Conservation (phyloP, 2,113 vertebrate genomes). For the Nettapus auritus region DNA sequence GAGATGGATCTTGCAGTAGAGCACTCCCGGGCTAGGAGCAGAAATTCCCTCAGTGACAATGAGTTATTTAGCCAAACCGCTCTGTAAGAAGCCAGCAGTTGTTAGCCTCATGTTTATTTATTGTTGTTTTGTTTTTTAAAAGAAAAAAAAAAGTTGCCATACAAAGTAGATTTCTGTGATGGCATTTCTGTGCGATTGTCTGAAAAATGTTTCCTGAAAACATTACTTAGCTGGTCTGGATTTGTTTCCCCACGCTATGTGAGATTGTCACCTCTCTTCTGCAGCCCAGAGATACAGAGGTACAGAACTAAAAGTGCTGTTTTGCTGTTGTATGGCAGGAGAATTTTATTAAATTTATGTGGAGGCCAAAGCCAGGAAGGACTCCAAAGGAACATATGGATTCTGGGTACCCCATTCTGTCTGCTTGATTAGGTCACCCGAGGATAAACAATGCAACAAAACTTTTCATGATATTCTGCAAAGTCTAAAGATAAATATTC, state of each 20-base stretch:
- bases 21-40: neutral
- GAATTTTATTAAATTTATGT: neutral
- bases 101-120: neutral
- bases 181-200: neutral
- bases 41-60: neutral
- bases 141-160: neutral
- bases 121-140: neutral
- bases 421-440: neutral
- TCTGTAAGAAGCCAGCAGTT: neutral
- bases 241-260: too few species aligned
- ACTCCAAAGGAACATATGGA: neutral
- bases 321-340: neutral
- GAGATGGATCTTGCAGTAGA: neutral
- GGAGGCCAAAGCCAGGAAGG: neutral
- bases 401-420: neutral
- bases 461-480: neutral
- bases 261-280: neutral
- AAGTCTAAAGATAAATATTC: constrained; percentile 9
- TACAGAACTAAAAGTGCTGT: neutral
- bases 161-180: neutral
- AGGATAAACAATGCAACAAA: neutral
- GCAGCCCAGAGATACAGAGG: neutral
- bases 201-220: neutral
- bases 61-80: neutral
- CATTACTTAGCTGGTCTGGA: neutral